Conservation (phyloP, 2,888 invertebrate species). For the Tiliacea aurago region DNA sequence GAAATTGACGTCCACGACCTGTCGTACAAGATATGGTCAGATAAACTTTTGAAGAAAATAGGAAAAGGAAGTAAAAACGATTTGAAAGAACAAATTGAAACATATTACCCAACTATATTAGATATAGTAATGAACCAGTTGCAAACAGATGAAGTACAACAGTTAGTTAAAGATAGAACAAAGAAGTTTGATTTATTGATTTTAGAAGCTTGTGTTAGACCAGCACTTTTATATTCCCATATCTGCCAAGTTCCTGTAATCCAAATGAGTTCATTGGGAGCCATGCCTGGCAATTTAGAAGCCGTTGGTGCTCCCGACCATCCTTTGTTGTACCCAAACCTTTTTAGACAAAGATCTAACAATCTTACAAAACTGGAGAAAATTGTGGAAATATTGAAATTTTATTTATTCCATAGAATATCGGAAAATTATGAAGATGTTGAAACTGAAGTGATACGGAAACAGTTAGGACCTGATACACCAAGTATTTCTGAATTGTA, state of each 20-base stretch:
- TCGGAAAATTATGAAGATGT: constrained; percentile 7
- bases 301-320: constrained; percentile 68
- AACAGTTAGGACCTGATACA: constrained; percentile 56
- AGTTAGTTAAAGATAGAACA: constrained; percentile 51
- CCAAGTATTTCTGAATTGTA: constrained; percentile 63
- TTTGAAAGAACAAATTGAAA: constrained; percentile 32
- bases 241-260: constrained; percentile 67
- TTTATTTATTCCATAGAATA: constrained; percentile 24
- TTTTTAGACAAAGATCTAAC: constrained; percentile 57
- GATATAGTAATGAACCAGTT: constrained; percentile 60
- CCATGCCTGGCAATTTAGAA: constrained; percentile 54
- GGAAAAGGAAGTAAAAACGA: constrained; percentile 42
- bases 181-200: constrained; percentile 63
- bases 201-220: constrained; percentile 57
- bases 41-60: constrained; percentile 29
- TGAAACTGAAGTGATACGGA: constrained; percentile 53
- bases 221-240: constrained; percentile 59
- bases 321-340: constrained; percentile 68
- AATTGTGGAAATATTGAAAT: constrained; percentile 43
- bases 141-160: constrained; percentile 56
- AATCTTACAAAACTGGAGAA: constrained; percentile 64
- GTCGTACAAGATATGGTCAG: constrained; percentile 66
- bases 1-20: constrained; percentile 78
- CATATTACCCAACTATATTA: constrained; percentile 10
- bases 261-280: constrained; percentile 69